Base-by-base conservation (phyloP, 2,888 invertebrate species). In the Temnothorax unifasciatus region DNA sequence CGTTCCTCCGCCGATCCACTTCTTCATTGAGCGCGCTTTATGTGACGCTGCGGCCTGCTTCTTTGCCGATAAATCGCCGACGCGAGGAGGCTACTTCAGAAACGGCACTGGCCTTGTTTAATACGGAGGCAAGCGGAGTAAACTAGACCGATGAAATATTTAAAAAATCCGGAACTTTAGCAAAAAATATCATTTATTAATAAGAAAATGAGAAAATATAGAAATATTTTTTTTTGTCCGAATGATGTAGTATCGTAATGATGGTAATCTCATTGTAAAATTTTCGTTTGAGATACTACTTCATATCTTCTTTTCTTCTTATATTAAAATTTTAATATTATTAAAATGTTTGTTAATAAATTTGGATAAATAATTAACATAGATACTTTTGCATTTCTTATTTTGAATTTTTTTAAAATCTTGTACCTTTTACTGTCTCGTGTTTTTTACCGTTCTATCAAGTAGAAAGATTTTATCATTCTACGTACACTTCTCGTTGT, bases 11-110 rank as follows among this genome's bases (percentile, higher is more conserved):
- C 25, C 69, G 71, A 77, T 77, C 77, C 57, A 54, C 77, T 77
- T 69, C 44, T 77, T 77, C 71, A 69, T 69, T 57, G 77, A 68
- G 54, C 38, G 73, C 73, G 73, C 57, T 81, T 81, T 81, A 71
- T 47, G 73, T 18, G 59, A 44, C 47, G 73, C 59, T 71, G 71
- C 47, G 59, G 47, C 59, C 21, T 13, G 79, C 71, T 69, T 34
- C 75, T 57, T 47, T 59, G 38, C 38, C 59, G 79, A 81, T 81
- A 81, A 71, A 77, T 77, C 54, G 69, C 29, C 68, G 54, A 15
- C 69, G n/a, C 41, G 54, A 57, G 15, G n/a, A 57, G 15, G n/a
- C n/a, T 41, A 41, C 47, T 38, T 63, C 50, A 63, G 21, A 63
- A 63, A n/a, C 34, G 34, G 21, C 34, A 47, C 75, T 34, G 34